These are phyloP conservation scores for Ictidomys tridecemlineatus DNA, from an alignment of 2,113 vertebrate species.

Conservation along the genomic window DNA sequence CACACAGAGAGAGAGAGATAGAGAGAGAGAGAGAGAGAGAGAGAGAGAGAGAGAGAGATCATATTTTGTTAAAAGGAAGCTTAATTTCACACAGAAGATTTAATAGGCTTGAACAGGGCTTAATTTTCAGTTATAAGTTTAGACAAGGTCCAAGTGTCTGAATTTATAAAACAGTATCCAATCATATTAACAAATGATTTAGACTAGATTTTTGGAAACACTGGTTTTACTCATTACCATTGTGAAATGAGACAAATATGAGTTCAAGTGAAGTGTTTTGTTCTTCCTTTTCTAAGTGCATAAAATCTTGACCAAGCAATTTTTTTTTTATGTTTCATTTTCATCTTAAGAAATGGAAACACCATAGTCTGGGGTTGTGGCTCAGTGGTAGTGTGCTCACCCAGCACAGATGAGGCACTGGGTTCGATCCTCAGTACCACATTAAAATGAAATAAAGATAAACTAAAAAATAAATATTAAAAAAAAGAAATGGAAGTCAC, in stretches of 20 bases:
- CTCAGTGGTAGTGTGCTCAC: no score
- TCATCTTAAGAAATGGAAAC: background rate
- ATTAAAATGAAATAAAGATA: no score
- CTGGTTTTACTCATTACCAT: background rate
- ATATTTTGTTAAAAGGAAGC: background rate
- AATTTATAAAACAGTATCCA: background rate
- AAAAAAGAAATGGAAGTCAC: background rate
- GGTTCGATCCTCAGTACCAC: no score
- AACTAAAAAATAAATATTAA: no score
- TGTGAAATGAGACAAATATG: background rate
- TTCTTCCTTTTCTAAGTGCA: slow-evolving; percentile 14
- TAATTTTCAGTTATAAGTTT: background rate
- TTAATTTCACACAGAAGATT: background rate
- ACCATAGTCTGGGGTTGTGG: background rate
- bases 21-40: no score
- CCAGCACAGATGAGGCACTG: no score
- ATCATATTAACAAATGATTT: background rate
- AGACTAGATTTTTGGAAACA: background rate
- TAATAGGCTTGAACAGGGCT: background rate
- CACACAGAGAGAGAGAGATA: no score
- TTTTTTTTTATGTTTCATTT: background rate
- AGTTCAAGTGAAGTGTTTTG: background rate
- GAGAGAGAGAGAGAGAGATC: background rate
- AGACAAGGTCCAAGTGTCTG: background rate
- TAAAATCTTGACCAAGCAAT: background rate